A percentile compares a stretch with the other conserved stretches of the same genome.
phyloP scores from a whole-genome alignment of 2,888 invertebrate species.

The Lasioglossum villosulum region DNA sequence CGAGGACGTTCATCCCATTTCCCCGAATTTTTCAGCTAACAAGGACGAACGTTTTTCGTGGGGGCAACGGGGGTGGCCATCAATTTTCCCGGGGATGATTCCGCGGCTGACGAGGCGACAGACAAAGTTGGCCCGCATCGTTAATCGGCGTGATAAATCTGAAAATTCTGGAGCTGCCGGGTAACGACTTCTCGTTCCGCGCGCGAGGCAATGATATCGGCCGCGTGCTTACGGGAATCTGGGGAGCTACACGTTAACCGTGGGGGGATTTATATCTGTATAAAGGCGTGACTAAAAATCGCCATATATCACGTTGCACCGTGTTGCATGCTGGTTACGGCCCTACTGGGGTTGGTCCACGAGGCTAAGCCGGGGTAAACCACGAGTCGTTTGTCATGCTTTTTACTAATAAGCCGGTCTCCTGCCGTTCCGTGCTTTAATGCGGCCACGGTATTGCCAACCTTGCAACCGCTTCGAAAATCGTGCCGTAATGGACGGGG shows the following conservation, averaged over 20 bases:
- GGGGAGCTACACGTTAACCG: slow-evolving; percentile 75
- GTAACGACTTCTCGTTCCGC: slow-evolving; percentile 38
- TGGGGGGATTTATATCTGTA: slow-evolving; percentile 78
- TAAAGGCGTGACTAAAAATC: slow-evolving; percentile 82
- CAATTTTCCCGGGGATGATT: neutral
- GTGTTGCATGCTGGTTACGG: slow-evolving; percentile 76
- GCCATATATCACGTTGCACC: slow-evolving; percentile 77
- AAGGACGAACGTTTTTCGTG: neutral
- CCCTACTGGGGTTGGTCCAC: slow-evolving; percentile 76
- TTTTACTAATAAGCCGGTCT: slow-evolving; percentile 80
- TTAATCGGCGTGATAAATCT: slow-evolving; percentile 45
- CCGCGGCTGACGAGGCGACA: slow-evolving; percentile 5
- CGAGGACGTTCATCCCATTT: neutral
- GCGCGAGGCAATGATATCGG: slow-evolving; percentile 39
- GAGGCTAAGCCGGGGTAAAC: slow-evolving; percentile 78
- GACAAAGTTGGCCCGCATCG: neutral
- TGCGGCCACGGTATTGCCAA: slow-evolving; percentile 63
- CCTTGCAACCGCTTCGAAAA: slow-evolving; percentile 59
- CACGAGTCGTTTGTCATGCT: slow-evolving; percentile 81
- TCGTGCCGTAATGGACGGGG: slow-evolving; percentile 23
- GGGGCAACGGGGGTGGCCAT: neutral
- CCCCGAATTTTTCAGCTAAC: neutral
- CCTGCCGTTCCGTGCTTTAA: slow-evolving; percentile 70
- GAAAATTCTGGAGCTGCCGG: slow-evolving; percentile 17
- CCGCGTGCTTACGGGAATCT: slow-evolving; percentile 70